phyloP scores from a whole-genome alignment of 2,888 invertebrate genomes.

The Eurytoma adleriae region DNA sequence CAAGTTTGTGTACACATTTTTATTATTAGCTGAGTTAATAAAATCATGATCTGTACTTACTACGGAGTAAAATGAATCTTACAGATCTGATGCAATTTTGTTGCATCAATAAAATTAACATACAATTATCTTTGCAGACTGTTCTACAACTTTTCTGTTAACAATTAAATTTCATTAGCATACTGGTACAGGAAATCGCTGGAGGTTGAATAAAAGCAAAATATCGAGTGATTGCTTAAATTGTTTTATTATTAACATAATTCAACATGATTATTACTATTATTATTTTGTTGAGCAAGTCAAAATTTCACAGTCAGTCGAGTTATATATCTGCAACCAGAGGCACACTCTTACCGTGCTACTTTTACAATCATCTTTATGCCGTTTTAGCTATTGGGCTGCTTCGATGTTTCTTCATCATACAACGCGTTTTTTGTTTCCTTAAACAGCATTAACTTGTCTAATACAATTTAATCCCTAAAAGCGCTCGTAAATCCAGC shows the following conservation, averaged over 20 bases:
- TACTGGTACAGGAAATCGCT: too few relatives aligned
- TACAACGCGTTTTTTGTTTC: neutral
- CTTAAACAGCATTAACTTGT: constrained; percentile 12
- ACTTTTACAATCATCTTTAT: constrained; percentile 19
- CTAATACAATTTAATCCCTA: constrained; percentile 25
- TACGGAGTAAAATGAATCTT: too few relatives aligned
- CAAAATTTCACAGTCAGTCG: constrained; percentile 45
- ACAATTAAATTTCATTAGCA: too few relatives aligned
- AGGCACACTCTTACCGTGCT: constrained; percentile 36
- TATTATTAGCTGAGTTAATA: too few relatives aligned
- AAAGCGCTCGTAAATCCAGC: constrained; percentile 28
- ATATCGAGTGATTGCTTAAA: constrained; percentile 40
- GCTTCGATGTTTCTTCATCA: constrained; percentile 44
- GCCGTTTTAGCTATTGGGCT: constrained; percentile 13
- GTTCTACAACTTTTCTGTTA: too few relatives aligned
- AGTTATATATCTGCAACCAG: constrained; percentile 31
- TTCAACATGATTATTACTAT: constrained; percentile 42
- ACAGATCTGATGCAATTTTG: too few relatives aligned
- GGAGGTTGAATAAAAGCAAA: too few relatives aligned
- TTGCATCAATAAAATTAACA: too few relatives aligned
- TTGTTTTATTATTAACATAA: constrained; percentile 52
- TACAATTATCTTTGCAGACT: too few relatives aligned
- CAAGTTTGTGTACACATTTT: too few relatives aligned
- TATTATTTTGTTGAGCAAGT: constrained; percentile 41
- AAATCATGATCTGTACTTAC: too few relatives aligned